phyloP scores from a whole-genome alignment of 2,888 invertebrate genomes.

The Apocheima hispidaria region DNA sequence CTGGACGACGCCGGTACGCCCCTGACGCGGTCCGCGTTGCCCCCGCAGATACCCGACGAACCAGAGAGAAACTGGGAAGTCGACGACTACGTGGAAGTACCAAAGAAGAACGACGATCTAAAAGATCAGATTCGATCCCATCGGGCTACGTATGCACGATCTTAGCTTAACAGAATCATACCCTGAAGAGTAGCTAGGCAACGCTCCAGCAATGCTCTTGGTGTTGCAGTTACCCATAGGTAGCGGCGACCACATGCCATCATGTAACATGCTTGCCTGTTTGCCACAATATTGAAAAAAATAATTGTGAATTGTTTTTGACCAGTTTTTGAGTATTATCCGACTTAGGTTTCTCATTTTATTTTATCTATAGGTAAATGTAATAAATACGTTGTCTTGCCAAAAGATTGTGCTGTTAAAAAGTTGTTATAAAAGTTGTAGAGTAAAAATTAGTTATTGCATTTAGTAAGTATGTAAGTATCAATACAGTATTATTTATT shows the following conservation, averaged over 20 bases:
- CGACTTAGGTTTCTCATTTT: not conserved
- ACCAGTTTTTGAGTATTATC: constrained; percentile 1
- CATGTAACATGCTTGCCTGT: no score
- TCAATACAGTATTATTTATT: constrained; percentile 38
- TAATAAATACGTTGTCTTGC: constrained; percentile 42
- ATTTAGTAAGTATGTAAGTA: constrained; percentile 33
- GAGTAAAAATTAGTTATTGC: constrained; percentile 22
- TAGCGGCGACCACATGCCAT: no score
- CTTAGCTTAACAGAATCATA: constrained; percentile 1
- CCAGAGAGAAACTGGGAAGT: constrained; percentile 88
- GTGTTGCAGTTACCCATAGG: no score
- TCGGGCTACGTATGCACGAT: constrained; percentile 10
- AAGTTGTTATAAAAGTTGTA: constrained; percentile 8
- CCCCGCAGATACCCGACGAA: constrained; percentile 79
- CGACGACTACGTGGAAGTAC: constrained; percentile 87
- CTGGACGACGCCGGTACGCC: constrained; percentile 87
- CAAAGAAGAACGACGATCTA: constrained; percentile 16
- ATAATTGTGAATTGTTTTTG: not conserved
- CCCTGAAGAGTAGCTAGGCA: no score
- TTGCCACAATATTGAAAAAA: no score
- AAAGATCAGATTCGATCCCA: constrained; percentile 7
- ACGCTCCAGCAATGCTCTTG: no score
- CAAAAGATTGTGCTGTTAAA: constrained; percentile 38
- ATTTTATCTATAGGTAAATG: constrained; percentile 1
- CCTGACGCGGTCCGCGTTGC: constrained; percentile 84